Base-by-base conservation (phyloP, 1,140 invertebrate species). In the Myzus persicae region DNA sequence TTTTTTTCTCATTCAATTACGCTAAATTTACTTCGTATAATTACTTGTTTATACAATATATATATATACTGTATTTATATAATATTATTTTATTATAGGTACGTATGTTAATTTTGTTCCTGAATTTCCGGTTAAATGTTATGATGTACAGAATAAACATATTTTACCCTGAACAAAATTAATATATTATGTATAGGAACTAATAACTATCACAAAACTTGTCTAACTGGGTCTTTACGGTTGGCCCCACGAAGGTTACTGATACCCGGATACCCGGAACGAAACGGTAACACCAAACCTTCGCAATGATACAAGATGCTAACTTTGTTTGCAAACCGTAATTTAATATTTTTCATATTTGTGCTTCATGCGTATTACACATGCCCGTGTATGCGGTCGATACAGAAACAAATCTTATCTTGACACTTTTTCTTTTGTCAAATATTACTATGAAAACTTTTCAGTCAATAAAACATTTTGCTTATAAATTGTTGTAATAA, bases 221-320 rank as follows among this genome's bases (percentile, higher is more conserved):
- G 89, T 90, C 38, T 90, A 44, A 67, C 89, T 90, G 38, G 89
- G 89, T 90, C 89, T 67, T 59, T 42, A 90, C 26, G 38, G 38
- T 90, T 40, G 24, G 51, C 36, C 20, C 54, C 51, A 26, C 26
- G 51, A 90, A 90, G 89, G 89, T 59, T 90, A 90, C 54, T 40
- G 89, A 90, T 59, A 40, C 20, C 36, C 51, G 38, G 89, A 90
- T 90, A 90, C 89, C 89, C 89, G 89, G 38, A 90, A 90, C 54
- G 54, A 67, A 31, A 90, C 54, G 26, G 89, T 90, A 90, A 90
- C 89, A 67, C 89, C 89, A 90, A 67, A 90, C 89, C 89, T 90
- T 67, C 51, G 42, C 36, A 38, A 42, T 67, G 89, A 90, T 90
- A 90, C 89, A 59, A 59, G 54, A 90, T 89, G 31, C 87, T 51